Conservation (phyloP, 37 sponge, comb jelly and placozoan genomes). For the Aphrocallistes beatrix region DNA sequence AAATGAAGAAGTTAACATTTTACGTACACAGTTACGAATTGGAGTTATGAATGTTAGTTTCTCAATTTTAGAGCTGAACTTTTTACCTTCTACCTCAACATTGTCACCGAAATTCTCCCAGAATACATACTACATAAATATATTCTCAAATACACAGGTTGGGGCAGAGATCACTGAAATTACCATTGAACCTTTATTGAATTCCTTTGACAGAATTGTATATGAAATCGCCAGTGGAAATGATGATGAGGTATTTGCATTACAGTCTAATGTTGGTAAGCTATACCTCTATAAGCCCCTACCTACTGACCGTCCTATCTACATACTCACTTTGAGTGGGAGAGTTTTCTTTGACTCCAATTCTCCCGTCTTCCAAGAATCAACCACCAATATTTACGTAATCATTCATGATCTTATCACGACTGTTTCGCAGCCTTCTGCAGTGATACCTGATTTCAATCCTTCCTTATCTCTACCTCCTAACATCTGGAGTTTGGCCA, state of each 20-base stretch:
- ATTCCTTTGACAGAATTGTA: not conserved
- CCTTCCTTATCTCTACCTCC: not conserved
- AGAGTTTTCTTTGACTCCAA: not conserved
- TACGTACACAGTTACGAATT: not conserved
- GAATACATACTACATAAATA: not conserved
- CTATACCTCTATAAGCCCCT: not conserved
- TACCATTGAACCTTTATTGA: not conserved
- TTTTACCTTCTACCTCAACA: not conserved
- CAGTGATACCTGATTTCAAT: not conserved
- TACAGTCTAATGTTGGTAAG: not conserved
- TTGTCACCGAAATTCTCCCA: not conserved
- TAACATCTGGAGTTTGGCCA: not conserved
- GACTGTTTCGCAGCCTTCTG: not conserved
- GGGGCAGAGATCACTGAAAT: not conserved
- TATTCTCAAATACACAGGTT: not conserved
- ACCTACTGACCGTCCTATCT: not conserved
- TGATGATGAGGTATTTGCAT: not conserved
- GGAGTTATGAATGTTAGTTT: not conserved
- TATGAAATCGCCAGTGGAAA: not conserved
- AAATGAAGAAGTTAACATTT: not conserved
- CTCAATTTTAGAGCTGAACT: not conserved
- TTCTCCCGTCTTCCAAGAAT: not conserved
- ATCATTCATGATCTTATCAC: not conserved
- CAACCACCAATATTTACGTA: not conserved
- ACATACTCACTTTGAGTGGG: not conserved